Evolutionary conservation across 2,797 vertebrate genomes (phyloP).

Genomic region (Jordanella pulchra): DNA sequence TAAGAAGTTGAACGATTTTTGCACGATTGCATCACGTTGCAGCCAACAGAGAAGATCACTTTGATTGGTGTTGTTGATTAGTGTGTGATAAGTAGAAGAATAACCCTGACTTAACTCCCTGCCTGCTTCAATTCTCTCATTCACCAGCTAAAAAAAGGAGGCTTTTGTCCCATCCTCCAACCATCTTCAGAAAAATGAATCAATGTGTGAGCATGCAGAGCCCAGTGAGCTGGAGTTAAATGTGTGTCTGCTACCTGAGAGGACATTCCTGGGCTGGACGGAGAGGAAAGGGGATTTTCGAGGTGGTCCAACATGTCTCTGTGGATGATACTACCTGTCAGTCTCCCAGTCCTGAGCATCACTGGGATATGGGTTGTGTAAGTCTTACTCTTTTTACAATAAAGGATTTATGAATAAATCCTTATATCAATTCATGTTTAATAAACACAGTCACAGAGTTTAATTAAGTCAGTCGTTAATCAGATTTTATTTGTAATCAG

Average conservation of each 20-base stretch:
- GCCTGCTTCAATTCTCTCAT: slow-evolving; percentile 6
- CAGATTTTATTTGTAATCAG: too few relatives aligned
- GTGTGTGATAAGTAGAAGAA: slow-evolving; percentile 9
- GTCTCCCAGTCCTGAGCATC: slow-evolving; percentile 88
- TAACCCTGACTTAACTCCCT: slow-evolving; percentile 9
- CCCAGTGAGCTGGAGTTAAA: slow-evolving; percentile 71
- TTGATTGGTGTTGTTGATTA: slow-evolving; percentile 1
- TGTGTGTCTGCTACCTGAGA: slow-evolving; percentile 74
- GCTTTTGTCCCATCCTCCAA: slow-evolving; percentile 34
- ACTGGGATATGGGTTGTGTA: slow-evolving; percentile 94
- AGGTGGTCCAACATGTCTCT: slow-evolving; percentile 81
- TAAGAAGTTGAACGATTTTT: not conserved
- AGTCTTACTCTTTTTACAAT: slow-evolving; percentile 64
- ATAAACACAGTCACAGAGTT: too few relatives aligned
- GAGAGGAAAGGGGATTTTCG: slow-evolving; percentile 66
- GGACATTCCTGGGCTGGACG: slow-evolving; percentile 74
- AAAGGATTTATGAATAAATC: not conserved
- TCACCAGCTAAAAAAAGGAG: slow-evolving; percentile 36
- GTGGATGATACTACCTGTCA: slow-evolving; percentile 88
- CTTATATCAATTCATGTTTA: not conserved
- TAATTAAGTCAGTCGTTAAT: too few relatives aligned
- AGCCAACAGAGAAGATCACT: not conserved
- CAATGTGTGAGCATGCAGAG: slow-evolving; percentile 41
- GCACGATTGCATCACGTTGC: not conserved
- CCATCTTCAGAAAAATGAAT: slow-evolving; percentile 42